These are phyloP conservation scores for Taenaris catops DNA, from an alignment of 2,888 invertebrate species.

Conservation along the genomic window DNA sequence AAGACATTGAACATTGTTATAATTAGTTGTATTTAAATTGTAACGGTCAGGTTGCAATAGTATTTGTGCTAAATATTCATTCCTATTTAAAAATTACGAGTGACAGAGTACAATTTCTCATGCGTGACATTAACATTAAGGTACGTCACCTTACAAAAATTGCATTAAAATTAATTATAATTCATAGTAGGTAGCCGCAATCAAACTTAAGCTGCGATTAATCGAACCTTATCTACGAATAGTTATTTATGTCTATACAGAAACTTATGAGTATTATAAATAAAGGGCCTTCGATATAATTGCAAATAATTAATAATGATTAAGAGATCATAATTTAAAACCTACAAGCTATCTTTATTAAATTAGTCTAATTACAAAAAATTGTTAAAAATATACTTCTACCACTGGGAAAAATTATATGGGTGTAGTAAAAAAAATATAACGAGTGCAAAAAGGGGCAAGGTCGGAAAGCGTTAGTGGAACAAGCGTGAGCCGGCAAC, in stretches of 20 bases:
- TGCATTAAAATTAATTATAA: neutral
- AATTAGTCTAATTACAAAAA: conserved; percentile 68
- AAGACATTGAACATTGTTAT: conserved; percentile 35
- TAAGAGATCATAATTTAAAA: conserved; percentile 79
- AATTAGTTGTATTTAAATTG: conserved; percentile 16
- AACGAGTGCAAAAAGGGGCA: conserved; percentile 37
- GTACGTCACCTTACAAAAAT: too few species aligned
- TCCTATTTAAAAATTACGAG: too few species aligned
- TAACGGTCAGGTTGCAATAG: conserved; percentile 14
- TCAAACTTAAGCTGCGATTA: conserved; percentile 33
- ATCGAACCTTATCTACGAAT: conserved; percentile 36
- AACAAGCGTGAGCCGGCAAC: conserved; percentile 15
- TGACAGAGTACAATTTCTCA: too few species aligned
- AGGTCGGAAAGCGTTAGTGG: conserved; percentile 15
- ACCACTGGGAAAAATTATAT: conserved; percentile 52
- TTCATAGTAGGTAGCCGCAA: too few species aligned
- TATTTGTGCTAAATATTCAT: too few species aligned
- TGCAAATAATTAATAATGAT: conserved; percentile 78
- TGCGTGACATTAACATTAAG: too few species aligned
- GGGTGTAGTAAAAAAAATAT: conserved; percentile 38
- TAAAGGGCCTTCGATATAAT: conserved; percentile 60
- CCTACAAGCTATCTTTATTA: conserved; percentile 68
- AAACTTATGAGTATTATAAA: conserved; percentile 80
- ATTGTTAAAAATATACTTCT: conserved; percentile 54
- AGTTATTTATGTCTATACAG: conserved; percentile 52